Conservation (phyloP, 2,113 vertebrate genomes). For the Sylvietta virens region DNA sequence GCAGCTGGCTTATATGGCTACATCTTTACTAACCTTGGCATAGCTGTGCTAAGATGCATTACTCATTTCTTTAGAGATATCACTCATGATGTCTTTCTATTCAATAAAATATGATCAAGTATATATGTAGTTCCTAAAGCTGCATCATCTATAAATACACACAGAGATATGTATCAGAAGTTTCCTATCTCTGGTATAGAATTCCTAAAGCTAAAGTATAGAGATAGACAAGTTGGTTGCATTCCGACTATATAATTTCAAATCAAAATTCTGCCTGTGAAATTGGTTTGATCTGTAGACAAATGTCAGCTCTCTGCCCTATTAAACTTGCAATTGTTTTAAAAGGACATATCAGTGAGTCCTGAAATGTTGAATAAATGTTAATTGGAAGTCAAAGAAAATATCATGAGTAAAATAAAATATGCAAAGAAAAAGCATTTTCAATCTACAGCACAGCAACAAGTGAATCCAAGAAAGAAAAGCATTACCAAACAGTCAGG, state of each 20-base stretch:
- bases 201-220: neutral
- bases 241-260: neutral
- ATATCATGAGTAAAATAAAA: conserved; percentile 26
- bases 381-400: conserved; percentile 54
- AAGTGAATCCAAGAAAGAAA: neutral
- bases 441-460: neutral
- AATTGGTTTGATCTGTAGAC: conserved; percentile 24
- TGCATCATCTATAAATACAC: neutral
- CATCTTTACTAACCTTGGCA: neutral
- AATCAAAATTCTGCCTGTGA: neutral
- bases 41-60: neutral
- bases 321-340: conserved; percentile 34
- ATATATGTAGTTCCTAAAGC: neutral
- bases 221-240: neutral
- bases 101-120: neutral
- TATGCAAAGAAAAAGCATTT: neutral
- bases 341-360: conserved; percentile 15
- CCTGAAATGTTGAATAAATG: conserved; percentile 41
- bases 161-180: neutral
- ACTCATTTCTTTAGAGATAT: neutral
- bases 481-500: neutral
- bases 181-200: neutral
- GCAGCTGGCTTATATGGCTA: neutral
- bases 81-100: neutral
- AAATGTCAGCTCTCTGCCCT: conserved; percentile 33